A percentile compares a stretch with the other conserved stretches of the same genome.
These are phyloP conservation scores for Sialia sialis DNA, from an alignment of 2,113 vertebrate genomes.

Conservation along the genomic window DNA sequence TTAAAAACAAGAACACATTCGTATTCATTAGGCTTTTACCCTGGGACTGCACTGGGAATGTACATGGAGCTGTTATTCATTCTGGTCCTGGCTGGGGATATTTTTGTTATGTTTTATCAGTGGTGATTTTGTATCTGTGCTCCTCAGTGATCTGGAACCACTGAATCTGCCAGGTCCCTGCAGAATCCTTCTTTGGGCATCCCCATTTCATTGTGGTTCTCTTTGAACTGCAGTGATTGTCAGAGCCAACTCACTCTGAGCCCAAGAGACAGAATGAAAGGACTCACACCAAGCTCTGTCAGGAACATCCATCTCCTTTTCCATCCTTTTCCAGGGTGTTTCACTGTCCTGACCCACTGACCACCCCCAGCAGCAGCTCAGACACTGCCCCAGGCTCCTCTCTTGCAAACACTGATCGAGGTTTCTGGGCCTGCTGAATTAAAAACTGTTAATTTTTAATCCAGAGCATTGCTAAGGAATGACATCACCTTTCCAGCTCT, in stretches of 20 bases:
- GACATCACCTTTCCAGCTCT: background rate
- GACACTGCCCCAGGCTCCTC: background rate
- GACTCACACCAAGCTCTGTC: background rate
- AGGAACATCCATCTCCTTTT: background rate
- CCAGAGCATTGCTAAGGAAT: background rate
- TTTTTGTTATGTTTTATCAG: background rate
- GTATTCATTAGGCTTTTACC: background rate
- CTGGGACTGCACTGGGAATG: background rate
- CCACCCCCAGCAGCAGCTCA: background rate
- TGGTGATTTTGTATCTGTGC: background rate
- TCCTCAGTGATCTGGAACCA: background rate
- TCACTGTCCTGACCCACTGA: background rate
- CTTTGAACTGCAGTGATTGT: accelerated
- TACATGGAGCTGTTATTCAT: background rate
- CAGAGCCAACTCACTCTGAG: background rate
- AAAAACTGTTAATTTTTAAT: background rate
- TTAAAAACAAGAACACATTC: background rate
- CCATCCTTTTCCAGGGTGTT: background rate
- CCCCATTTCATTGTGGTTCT: background rate
- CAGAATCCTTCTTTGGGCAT: background rate
- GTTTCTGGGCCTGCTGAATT: background rate
- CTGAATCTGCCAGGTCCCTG: background rate
- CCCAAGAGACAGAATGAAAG: background rate
- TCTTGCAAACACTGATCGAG: background rate
- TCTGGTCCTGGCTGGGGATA: background rate